These are phyloP conservation scores for Phyllotis vaccarum DNA, from an alignment of 2,797 vertebrate genomes.

Conservation along the genomic window DNA sequence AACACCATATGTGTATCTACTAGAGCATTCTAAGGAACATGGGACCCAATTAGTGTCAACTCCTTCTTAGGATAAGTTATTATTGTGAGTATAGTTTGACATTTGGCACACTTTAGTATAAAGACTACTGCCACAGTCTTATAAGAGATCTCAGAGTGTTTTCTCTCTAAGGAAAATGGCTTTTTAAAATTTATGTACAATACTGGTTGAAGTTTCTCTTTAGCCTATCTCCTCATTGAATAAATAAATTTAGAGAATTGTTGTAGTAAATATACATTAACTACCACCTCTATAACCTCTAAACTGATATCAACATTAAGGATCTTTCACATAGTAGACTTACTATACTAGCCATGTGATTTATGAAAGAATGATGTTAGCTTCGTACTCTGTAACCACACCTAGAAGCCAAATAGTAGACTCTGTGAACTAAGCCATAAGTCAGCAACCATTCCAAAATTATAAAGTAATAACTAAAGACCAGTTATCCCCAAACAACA, in stretches of 20 bases:
- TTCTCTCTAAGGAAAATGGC: background rate
- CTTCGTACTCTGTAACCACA: background rate
- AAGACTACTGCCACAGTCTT: background rate
- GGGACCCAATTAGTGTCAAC: background rate
- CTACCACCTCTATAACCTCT: background rate
- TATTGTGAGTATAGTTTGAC: background rate
- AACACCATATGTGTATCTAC: background rate
- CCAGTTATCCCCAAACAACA: background rate
- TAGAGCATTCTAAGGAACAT: background rate
- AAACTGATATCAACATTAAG: background rate
- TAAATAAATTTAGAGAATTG: background rate
- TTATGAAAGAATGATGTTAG: background rate
- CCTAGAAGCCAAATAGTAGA: background rate
- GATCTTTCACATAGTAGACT: background rate
- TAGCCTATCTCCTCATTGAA: background rate
- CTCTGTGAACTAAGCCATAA: background rate
- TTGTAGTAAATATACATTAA: conserved; percentile 32
- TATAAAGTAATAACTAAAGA: background rate
- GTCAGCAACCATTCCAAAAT: background rate
- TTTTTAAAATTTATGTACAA: background rate
- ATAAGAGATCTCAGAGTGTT: background rate
- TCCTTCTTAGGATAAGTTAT: background rate
- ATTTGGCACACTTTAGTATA: background rate
- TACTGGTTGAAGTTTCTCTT: background rate
- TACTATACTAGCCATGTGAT: background rate